Base-by-base conservation (phyloP, 1,140 invertebrate species). In the Drosophila saltans region DNA sequence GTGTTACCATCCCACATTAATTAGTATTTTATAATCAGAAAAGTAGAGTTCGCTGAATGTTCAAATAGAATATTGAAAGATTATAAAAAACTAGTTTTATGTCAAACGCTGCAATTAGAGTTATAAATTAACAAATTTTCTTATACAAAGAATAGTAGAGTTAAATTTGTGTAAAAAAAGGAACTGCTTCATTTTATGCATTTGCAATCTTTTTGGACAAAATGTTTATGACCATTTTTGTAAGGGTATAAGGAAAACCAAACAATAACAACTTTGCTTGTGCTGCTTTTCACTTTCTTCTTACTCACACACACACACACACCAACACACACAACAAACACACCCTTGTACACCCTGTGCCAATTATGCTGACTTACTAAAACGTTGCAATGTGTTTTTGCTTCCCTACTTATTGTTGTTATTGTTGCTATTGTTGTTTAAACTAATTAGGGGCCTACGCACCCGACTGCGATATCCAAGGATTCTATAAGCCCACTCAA, bases 401-500 rank as follows among this genome's bases (percentile, higher is more conserved):
- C 62, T 81, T 56, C 69, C 76, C 64, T 72, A 57, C 72, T 72
- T 66, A 24, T 30, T 55, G 6, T 57, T 62, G 21, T 52, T 55
- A 66, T 26, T 52, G 40, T 7, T 57, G 69, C 26, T 28, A 24
- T 55, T 61, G 61, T 58, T 57, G 36, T 67, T 65, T 63, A 78
- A 78, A 83, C 84, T 83, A 93, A 94, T 73, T 92, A 95, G 96
- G 95, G 60, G 95, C 94, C 45, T 97, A 96, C 92, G 95, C 96
- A 77, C 97, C 97, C 39, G 94, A 95, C 78, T 98, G 97, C 93
- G 97, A 98, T 93, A 94, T 94, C 41, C 95, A 96, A 92, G 97
- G 97, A 45, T 98, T 96, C 93, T 98, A 97, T 92, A 94, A 95
- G 71, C 94, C 96, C 67, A 95, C 96, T 64, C 97, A 98, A 90